These are phyloP conservation scores for Telenomus remus DNA, from an alignment of 1,140 invertebrate genomes.

Conservation along the genomic window DNA sequence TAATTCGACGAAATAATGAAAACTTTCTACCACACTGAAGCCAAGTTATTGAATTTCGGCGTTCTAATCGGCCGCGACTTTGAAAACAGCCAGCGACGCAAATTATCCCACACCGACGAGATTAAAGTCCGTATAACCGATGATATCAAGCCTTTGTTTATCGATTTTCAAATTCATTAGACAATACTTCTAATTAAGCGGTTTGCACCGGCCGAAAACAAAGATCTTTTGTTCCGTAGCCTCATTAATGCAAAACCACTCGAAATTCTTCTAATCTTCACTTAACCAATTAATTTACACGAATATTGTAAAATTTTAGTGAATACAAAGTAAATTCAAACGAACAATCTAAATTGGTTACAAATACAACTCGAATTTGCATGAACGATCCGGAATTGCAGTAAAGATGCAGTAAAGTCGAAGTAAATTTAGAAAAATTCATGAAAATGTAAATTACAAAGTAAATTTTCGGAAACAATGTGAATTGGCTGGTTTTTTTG, in stretches of 20 bases:
- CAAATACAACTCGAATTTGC: no score
- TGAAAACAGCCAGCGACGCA: constrained; percentile 29
- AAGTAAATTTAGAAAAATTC: no score
- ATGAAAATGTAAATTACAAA: no score
- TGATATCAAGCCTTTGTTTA: constrained; percentile 43
- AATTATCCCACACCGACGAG: constrained; percentile 46
- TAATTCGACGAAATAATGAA: constrained; percentile 53
- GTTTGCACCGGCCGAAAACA: constrained; percentile 14
- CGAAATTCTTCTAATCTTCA: no score
- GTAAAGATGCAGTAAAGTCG: no score
- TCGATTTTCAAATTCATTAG: constrained; percentile 49
- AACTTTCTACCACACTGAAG: constrained; percentile 30
- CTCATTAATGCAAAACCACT: constrained; percentile 31
- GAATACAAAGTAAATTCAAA: no score
- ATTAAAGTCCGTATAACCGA: constrained; percentile 38
- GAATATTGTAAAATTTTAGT: no score
- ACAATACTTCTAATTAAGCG: constrained; percentile 39
- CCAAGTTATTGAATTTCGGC: constrained; percentile 51
- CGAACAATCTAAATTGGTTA: no score
- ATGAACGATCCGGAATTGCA: no score
- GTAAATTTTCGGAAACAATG: no score
- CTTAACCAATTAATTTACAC: no score
- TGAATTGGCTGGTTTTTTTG: no score
- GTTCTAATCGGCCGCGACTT: constrained; percentile 40
- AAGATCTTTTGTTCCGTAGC: constrained; percentile 16